phyloP scores from a whole-genome alignment of 2,888 invertebrate genomes.

The Leptinotarsa tumamoca region DNA sequence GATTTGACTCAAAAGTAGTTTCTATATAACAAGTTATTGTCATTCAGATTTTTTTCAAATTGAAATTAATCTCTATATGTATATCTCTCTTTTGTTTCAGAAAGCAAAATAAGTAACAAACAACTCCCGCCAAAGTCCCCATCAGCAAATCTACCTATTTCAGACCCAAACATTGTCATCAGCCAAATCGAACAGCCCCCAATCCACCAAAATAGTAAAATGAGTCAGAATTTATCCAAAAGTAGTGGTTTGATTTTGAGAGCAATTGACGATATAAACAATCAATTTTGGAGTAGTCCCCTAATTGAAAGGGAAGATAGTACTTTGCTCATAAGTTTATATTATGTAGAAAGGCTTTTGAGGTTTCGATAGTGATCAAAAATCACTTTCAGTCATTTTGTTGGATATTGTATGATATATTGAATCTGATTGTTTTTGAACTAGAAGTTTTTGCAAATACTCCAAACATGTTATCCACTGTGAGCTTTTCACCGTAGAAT shows the following conservation, averaged over 20 bases:
- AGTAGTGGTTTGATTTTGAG: conserved; percentile 52
- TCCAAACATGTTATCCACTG: not conserved
- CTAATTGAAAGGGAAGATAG: conserved; percentile 50
- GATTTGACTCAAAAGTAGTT: no score
- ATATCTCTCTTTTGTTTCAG: conserved; percentile 11
- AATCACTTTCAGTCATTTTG: conserved; percentile 19
- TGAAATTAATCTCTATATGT: no score
- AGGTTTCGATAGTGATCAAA: conserved; percentile 24
- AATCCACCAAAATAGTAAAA: not conserved
- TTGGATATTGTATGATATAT: not conserved
- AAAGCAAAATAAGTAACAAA: conserved; percentile 5
- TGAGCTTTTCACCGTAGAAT: not conserved
- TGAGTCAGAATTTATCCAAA: conserved; percentile 12
- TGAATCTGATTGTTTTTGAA: not conserved
- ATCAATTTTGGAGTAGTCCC: conserved; percentile 56
- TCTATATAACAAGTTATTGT: not conserved
- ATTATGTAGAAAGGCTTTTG: conserved; percentile 56
- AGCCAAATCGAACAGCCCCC: conserved; percentile 2
- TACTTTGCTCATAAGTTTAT: conserved; percentile 57
- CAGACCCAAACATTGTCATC: conserved; percentile 14
- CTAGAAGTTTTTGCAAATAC: not conserved
- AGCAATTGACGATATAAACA: conserved; percentile 56
- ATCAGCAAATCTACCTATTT: conserved; percentile 25
- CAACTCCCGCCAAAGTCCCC: conserved; percentile 14
- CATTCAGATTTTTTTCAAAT: not conserved